phyloP scores from a whole-genome alignment of 2,888 invertebrate genomes.

The Sinhomidia bicolor region DNA sequence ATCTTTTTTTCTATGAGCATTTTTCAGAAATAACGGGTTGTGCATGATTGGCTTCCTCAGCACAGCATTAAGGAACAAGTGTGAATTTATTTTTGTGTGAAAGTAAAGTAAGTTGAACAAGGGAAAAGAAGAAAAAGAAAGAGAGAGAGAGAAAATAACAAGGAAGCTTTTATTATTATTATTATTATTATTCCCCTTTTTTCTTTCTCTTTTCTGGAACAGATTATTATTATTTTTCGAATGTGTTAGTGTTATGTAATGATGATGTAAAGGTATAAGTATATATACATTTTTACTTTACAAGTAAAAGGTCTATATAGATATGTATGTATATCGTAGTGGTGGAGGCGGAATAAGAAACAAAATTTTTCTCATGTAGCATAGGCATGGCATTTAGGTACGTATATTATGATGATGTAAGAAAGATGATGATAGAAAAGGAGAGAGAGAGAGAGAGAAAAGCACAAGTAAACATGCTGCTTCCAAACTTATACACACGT shows the following conservation, averaged over 20 bases:
- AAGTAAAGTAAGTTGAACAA: too few species aligned
- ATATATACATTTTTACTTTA: too few species aligned
- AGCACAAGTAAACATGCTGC: conserved; percentile 47
- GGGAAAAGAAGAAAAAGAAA: too few species aligned
- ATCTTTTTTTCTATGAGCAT: not conserved
- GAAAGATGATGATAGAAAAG: conserved; percentile 7
- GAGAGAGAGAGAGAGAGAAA: conserved; percentile 79
- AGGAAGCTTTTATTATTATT: conserved; percentile 61
- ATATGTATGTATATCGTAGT: too few species aligned
- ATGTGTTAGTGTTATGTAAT: conserved; percentile 18
- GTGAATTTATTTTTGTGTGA: conserved; percentile 43
- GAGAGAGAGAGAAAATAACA: conserved; percentile 48
- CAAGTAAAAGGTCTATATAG: too few species aligned
- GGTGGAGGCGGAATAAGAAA: too few species aligned
- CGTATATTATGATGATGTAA: not conserved
- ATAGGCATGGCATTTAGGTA: conserved; percentile 2
- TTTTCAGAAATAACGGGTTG: conserved; percentile 57
- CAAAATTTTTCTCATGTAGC: too few species aligned
- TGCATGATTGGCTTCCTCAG: conserved; percentile 65
- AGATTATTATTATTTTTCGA: conserved; percentile 39
- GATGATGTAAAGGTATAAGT: not conserved
- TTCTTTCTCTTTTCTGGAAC: conserved; percentile 7
- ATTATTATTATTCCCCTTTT: conserved; percentile 42
- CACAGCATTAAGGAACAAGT: conserved; percentile 54
- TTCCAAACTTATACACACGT: conserved; percentile 17